Conservation (phyloP, 2,888 invertebrate species). For the Melanostoma mellinum region DNA sequence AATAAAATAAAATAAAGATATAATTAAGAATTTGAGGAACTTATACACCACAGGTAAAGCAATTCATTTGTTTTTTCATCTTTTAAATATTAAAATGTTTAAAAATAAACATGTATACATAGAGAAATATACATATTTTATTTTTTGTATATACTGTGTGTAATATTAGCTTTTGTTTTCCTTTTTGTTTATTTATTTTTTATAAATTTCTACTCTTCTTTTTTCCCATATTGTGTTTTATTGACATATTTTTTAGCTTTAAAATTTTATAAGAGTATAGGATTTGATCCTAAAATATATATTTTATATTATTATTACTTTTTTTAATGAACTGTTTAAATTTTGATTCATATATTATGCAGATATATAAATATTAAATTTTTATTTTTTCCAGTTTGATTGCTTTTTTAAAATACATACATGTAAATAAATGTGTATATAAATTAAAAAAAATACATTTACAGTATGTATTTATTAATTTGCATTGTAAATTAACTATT, state of each 20-base stretch:
- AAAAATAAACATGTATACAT: constrained; percentile 57
- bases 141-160: constrained; percentile 65
- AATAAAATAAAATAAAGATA: constrained; percentile 65
- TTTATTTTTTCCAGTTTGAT: constrained; percentile 51
- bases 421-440: constrained; percentile 49
- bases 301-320: constrained; percentile 23
- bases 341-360: constrained; percentile 63
- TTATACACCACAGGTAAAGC: constrained; percentile 80
- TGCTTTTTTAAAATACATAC: constrained; percentile 59
- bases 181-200: constrained; percentile 29
- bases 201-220: constrained; percentile 57
- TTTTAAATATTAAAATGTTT: constrained; percentile 38
- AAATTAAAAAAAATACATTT: constrained; percentile 36
- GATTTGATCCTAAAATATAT: constrained; percentile 70
- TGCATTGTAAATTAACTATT: constrained; percentile 22
- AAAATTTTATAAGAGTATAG: constrained; percentile 52
- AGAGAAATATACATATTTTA: constrained; percentile 48
- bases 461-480: background rate
- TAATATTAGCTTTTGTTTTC: constrained; percentile 59
- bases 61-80: constrained; percentile 74
- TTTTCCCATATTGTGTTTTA: constrained; percentile 61
- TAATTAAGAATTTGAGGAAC: constrained; percentile 78
- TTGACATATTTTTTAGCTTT: constrained; percentile 53
- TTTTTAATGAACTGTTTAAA: constrained; percentile 38
- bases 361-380: constrained; percentile 45